Conservation (phyloP, 2,888 invertebrate genomes). For the Empis stercorea region DNA sequence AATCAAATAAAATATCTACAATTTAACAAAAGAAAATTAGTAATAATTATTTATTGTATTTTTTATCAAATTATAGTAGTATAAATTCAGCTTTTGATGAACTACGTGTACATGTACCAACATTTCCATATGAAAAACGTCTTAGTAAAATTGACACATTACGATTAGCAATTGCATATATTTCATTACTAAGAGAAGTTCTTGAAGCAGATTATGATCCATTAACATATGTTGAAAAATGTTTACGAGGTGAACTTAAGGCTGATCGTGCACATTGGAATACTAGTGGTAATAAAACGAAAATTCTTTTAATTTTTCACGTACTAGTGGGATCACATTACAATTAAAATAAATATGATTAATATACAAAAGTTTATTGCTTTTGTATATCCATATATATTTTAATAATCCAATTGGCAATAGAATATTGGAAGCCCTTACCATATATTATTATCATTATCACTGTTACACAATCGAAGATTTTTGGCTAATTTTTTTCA, state of each 20-base stretch:
- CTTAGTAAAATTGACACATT: constrained; percentile 98
- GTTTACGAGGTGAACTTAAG: constrained; percentile 78
- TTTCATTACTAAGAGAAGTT: constrained; percentile 81
- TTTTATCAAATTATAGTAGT: constrained; percentile 78
- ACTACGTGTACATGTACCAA: constrained; percentile 92
- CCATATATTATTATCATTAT: no score
- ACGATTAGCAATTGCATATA: constrained; percentile 92
- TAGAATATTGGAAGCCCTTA: no score
- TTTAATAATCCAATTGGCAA: no score
- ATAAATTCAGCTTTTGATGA: constrained; percentile 99
- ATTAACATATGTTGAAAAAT: constrained; percentile 84
- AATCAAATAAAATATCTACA: background rate
- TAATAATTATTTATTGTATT: no score
- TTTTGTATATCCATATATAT: no score
- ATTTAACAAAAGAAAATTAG: no score
- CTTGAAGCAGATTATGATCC: constrained; percentile 83
- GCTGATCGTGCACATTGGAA: constrained; percentile 88
- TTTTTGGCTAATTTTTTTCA: no score
- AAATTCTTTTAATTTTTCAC: no score
- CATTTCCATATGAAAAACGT: constrained; percentile 97
- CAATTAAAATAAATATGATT: no score
- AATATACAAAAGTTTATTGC: no score
- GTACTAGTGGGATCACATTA: no score
- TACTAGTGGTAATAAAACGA: constrained; percentile 63
- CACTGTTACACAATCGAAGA: no score